These are phyloP conservation scores for Siderastrea radians DNA, from an alignment of 92 coral and sea anemone genomes.

Conservation along the genomic window DNA sequence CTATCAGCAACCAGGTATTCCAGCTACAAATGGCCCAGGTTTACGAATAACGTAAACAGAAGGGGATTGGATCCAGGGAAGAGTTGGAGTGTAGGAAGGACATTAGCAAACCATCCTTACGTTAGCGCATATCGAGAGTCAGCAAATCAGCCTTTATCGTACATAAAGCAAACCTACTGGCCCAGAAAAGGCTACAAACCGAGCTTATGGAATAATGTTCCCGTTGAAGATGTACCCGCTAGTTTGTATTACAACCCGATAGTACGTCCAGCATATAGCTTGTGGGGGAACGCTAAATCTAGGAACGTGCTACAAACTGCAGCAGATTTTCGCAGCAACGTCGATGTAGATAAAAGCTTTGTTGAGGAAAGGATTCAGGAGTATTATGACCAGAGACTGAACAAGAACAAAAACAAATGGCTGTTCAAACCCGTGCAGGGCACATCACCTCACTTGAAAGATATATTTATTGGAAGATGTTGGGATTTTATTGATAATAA, in stretches of 20 bases:
- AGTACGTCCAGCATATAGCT: background rate
- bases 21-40: background rate
- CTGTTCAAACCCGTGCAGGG: slow-evolving; percentile 85
- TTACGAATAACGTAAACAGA: background rate
- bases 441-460: slow-evolving; percentile 82
- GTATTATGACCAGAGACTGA: slow-evolving; percentile 73
- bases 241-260: slow-evolving; percentile 6
- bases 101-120: background rate
- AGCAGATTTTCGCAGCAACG: slow-evolving; percentile 9
- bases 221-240: background rate
- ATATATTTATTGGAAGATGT: slow-evolving; percentile 92
- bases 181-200: background rate
- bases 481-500: slow-evolving; percentile 85
- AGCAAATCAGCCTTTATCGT: background rate
- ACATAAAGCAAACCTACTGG: slow-evolving; percentile 1
- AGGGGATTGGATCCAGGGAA: background rate
- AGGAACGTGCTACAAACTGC: background rate
- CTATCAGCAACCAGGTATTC: background rate
- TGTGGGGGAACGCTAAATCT: background rate
- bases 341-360: slow-evolving; percentile 34
- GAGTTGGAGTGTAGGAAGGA: background rate
- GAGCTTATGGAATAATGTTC: slow-evolving; percentile 4
- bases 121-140: slow-evolving; percentile 10
- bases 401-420: slow-evolving; percentile 75
- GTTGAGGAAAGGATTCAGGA: slow-evolving; percentile 73